Percentiles rank a stretch among this genome's conserved stretches.
phyloP scores from a whole-genome alignment of 2,888 invertebrate species.

The Ypsolopha sequella region DNA sequence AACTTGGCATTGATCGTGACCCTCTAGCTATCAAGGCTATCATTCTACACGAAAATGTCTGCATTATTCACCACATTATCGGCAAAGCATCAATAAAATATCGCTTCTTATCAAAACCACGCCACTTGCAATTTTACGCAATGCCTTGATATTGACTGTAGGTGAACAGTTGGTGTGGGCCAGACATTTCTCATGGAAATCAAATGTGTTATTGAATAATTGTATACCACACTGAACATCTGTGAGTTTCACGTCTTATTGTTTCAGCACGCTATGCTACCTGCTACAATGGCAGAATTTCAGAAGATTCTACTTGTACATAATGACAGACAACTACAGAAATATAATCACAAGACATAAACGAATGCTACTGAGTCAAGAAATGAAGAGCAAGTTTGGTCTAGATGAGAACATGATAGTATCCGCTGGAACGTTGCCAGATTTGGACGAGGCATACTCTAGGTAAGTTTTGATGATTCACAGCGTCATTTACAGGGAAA shows the following conservation, averaged over 20 bases:
- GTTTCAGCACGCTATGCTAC: slow-evolving; percentile 81
- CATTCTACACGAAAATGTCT: no score
- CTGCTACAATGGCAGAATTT: slow-evolving; percentile 91
- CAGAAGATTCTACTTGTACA: slow-evolving; percentile 89
- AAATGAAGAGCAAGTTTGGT: slow-evolving; percentile 75
- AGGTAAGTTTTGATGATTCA: slow-evolving; percentile 47
- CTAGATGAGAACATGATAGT: slow-evolving; percentile 87
- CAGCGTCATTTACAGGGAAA: slow-evolving; percentile 34
- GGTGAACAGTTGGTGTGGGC: no score
- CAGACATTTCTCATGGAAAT: no score
- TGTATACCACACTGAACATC: no score
- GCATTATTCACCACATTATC: no score
- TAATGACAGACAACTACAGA: slow-evolving; percentile 94
- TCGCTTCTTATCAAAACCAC: no score
- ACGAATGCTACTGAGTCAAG: slow-evolving; percentile 79
- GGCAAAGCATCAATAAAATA: no score
- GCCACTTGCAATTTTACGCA: no score
- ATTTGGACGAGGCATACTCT: slow-evolving; percentile 91
- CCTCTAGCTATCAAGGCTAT: no score
- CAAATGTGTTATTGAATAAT: no score
- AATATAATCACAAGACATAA: slow-evolving; percentile 89
- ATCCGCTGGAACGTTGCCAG: slow-evolving; percentile 87
- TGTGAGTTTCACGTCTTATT: not conserved
- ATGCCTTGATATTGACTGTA: no score
- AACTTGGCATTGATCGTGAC: no score